phyloP scores from a whole-genome alignment of 23 tunicate species.

The Trididemnum nubilum region DNA sequence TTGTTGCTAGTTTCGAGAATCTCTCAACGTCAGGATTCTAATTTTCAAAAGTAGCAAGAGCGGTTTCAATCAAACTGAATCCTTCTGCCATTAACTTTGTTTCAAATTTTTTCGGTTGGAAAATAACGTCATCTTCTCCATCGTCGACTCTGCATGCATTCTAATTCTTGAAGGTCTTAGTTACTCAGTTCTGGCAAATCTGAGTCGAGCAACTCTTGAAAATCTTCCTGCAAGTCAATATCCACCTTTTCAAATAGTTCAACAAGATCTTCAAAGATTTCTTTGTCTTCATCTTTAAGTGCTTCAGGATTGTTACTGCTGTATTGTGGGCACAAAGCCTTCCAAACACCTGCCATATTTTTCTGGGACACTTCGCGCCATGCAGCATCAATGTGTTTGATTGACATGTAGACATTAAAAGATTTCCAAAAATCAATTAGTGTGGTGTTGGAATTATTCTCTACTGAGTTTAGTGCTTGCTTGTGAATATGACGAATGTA shows the following conservation, averaged over 20 bases:
- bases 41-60: constrained; percentile 43
- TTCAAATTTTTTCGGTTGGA: constrained; percentile 36
- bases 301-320: constrained; percentile 10
- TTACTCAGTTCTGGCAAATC: constrained; percentile 34
- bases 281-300: constrained; percentile 20
- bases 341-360: constrained; percentile 28
- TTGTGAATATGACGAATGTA: constrained; percentile 8
- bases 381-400: constrained; percentile 43
- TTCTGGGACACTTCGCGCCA: constrained; percentile 44
- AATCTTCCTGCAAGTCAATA: constrained; percentile 36
- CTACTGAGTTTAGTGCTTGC: constrained; percentile 32
- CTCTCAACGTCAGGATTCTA: constrained; percentile 32
- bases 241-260: constrained; percentile 42
- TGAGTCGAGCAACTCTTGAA: constrained; percentile 34
- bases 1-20: constrained; percentile 39
- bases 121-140: constrained; percentile 33
- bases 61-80: constrained; percentile 30
- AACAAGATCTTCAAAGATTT: constrained; percentile 38
- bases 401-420: constrained; percentile 30
- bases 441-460: constrained; percentile 9
- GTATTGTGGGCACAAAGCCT: constrained; percentile 45
- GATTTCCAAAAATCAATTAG: constrained; percentile 19
- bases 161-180: constrained; percentile 38
- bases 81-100: constrained; percentile 44
- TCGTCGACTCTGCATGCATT: constrained; percentile 41